Percentiles rank a stretch among this genome's conserved stretches.
These are phyloP conservation scores for Vombatus ursinus DNA, from an alignment of 2,113 vertebrate genomes.

Conservation along the genomic window DNA sequence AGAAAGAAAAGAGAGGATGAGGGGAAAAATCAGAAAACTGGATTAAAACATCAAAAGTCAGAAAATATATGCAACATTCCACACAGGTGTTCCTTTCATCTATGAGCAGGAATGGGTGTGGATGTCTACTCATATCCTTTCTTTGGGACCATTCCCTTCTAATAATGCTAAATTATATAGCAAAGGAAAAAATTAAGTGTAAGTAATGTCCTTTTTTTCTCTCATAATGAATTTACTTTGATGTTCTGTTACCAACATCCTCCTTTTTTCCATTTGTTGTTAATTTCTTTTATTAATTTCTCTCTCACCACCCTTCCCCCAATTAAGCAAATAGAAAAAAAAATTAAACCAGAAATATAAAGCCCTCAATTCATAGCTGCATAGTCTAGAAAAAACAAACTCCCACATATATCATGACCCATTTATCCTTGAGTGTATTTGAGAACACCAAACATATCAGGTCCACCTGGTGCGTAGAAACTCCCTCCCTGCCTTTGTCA, in stretches of 20 bases:
- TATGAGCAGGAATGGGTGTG: neutral
- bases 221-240: neutral
- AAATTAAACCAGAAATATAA: neutral
- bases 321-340: neutral
- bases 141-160: slow-evolving; percentile 35
- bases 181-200: neutral
- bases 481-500: neutral
- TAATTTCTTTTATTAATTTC: neutral
- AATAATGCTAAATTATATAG: neutral
- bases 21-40: neutral
- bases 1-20: no score
- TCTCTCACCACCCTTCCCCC: neutral
- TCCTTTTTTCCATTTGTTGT: neutral
- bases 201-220: neutral
- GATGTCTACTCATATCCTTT: slow-evolving; percentile 37
- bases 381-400: neutral
- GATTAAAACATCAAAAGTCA: neutral
- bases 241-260: neutral
- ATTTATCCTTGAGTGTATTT: neutral
- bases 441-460: neutral
- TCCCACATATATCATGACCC: neutral
- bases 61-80: neutral
- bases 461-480: neutral
- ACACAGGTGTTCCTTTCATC: neutral
- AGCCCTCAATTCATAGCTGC: neutral